Conservation (phyloP, 2,888 invertebrate genomes). For the Pollenia griseotomentosa region DNA sequence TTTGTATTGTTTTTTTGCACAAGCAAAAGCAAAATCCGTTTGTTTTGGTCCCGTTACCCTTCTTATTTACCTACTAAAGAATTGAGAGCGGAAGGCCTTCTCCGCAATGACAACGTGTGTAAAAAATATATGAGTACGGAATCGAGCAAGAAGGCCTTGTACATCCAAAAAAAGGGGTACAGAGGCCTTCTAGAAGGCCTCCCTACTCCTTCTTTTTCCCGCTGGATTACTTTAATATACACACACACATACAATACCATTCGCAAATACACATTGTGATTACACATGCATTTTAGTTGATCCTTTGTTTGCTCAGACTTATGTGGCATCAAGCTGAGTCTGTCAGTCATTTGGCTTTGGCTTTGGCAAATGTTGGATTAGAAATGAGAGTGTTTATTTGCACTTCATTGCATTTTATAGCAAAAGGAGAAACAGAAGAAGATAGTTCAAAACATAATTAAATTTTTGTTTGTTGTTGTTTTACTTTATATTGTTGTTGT, state of each 20-base stretch:
- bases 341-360: conserved; percentile 49
- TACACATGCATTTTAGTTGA: conserved; percentile 60
- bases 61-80: too few species aligned
- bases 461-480: conserved; percentile 58
- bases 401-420: conserved; percentile 66
- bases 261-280: conserved; percentile 48
- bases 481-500: conserved; percentile 11
- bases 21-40: too few species aligned
- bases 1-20: too few species aligned
- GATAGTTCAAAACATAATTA: conserved; percentile 68
- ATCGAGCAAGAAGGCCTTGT: too few species aligned
- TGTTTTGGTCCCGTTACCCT: too few species aligned
- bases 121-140: too few species aligned
- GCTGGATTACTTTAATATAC: background rate
- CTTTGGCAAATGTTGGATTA: conserved; percentile 68
- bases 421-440: conserved; percentile 45
- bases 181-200: too few species aligned
- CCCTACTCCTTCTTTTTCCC: too few species aligned
- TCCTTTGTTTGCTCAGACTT: conserved; percentile 65
- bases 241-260: background rate
- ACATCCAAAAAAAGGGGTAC: too few species aligned
- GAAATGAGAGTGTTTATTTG: conserved; percentile 70
- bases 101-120: too few species aligned
- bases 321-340: conserved; percentile 70
- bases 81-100: too few species aligned